Evolutionary conservation across 2,888 invertebrate genomes (phyloP), one percentile per base, ranked within the genome.

Genomic region (Deroplatys truncata): DNA sequence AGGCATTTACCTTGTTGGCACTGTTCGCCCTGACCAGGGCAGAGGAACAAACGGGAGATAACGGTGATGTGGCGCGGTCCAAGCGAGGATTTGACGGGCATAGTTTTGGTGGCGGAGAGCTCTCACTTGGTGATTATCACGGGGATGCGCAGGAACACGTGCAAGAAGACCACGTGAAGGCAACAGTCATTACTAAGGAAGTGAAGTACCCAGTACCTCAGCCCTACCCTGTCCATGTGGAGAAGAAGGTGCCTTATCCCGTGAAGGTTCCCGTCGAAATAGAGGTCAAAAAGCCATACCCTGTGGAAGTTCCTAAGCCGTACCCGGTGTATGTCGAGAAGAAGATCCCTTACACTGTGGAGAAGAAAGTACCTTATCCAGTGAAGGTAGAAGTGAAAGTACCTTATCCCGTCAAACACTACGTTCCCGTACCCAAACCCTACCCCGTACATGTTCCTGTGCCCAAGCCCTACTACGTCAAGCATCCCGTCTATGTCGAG

Each of bases 211-310:
- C 90, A n/a, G 89, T 93, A 9, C 93, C 93, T 0, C 92, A 92
- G 8, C 93, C 93, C 0, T 93, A 93, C 88, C 93, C 93, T 25
- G 93, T 93, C 0, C 93, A 93, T 43, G 89, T 89, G 49, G 89
- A 89, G 89, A 93, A 93, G 91, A 92, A 93, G 90, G 89, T 93
- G 25, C 93, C 92, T 28, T 93, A 93, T 90, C 90, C 91, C 0
- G 93, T 93, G 10, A 93, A 93, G 91, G 93, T 95, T 89, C 95
- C 95, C 92, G 96, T 96, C 89, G 89, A 90, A 8, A 89, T 90
- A 28, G 90, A 89, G 28, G 95, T 95, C 35, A 97, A 97, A 93
- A 95, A 96, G 93, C 97, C 97, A 90, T 96, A 96, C 93, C 97
- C 97, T 92, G 97, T 97, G 10, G 93, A 93, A 90, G 93, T 90